Evolutionary conservation across 2,113 vertebrate species (phyloP).

Genomic region (Sorex fumeus): DNA sequence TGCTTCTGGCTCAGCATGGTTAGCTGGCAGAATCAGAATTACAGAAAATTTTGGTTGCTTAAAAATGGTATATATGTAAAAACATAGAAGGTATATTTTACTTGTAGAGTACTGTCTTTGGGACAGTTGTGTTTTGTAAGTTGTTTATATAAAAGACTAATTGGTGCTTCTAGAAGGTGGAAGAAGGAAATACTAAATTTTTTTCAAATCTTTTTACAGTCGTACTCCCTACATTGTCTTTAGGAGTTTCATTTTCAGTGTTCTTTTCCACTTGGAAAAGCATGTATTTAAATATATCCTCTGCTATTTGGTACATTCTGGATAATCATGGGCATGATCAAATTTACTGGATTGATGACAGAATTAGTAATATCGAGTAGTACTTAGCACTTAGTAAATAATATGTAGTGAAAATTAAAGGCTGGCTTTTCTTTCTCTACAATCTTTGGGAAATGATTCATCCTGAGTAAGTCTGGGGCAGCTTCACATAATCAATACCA

Average conservation of each 20-base stretch:
- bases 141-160: not conserved
- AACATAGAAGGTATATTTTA: not conserved
- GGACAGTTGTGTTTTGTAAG: not conserved
- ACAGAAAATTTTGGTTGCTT: not conserved
- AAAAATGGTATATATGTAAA: not conserved
- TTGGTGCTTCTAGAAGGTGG: not conserved
- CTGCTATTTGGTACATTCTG: not conserved
- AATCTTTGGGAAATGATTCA: conserved; percentile 5
- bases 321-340: not conserved
- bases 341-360: not conserved
- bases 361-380: not conserved
- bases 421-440: not conserved
- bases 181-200: not conserved
- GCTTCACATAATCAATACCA: not conserved
- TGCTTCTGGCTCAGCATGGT: not conserved
- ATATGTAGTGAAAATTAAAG: not conserved
- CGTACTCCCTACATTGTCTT: not conserved
- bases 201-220: conserved; percentile 29
- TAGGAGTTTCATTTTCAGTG: conserved; percentile 8
- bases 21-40: conserved; percentile 3
- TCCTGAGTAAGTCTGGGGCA: not conserved
- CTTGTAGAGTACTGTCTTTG: not conserved
- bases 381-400: conserved; percentile 8
- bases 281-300: not conserved
- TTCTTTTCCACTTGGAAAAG: conserved; percentile 22